A percentile compares a stretch with the other conserved stretches of the same genome.
These are phyloP conservation scores for Coptodon bakossiorum DNA, from an alignment of 2,113 vertebrate genomes.

Conservation along the genomic window DNA sequence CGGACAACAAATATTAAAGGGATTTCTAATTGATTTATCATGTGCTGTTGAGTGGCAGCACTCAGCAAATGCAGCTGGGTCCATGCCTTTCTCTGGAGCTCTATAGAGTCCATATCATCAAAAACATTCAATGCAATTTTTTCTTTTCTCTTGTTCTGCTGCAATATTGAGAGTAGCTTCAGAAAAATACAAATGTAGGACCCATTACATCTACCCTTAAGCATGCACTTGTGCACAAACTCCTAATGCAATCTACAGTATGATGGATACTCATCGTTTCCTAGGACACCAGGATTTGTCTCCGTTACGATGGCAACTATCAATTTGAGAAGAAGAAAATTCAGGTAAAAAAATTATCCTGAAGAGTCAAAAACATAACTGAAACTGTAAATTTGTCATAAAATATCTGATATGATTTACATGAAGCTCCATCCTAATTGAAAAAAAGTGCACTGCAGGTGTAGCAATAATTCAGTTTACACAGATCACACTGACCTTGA, in stretches of 20 bases:
- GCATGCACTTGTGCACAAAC: background rate
- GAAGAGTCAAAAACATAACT: background rate
- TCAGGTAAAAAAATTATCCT: background rate
- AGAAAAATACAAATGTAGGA: background rate
- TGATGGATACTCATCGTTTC: background rate
- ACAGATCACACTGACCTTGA: background rate
- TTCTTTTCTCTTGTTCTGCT: background rate
- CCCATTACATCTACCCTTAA: background rate
- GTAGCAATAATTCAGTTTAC: background rate
- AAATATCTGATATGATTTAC: background rate
- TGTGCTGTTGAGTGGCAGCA: background rate
- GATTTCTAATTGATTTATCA: background rate
- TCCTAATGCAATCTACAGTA: background rate
- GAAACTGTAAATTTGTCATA: background rate
- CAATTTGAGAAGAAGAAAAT: slow-evolving; percentile 25
- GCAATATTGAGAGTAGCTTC: background rate
- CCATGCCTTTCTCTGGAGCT: background rate
- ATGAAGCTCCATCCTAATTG: background rate
- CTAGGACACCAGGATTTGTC: slow-evolving; percentile 22
- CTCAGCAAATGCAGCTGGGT: background rate
- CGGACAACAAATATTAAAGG: background rate
- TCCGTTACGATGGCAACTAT: slow-evolving; percentile 46
- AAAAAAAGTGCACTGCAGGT: background rate
- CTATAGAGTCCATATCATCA: background rate
- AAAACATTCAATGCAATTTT: background rate